Percentiles rank a stretch among this genome's conserved stretches.
phyloP scores from a whole-genome alignment of 2,113 vertebrate genomes.

The Sander lucioperca region DNA sequence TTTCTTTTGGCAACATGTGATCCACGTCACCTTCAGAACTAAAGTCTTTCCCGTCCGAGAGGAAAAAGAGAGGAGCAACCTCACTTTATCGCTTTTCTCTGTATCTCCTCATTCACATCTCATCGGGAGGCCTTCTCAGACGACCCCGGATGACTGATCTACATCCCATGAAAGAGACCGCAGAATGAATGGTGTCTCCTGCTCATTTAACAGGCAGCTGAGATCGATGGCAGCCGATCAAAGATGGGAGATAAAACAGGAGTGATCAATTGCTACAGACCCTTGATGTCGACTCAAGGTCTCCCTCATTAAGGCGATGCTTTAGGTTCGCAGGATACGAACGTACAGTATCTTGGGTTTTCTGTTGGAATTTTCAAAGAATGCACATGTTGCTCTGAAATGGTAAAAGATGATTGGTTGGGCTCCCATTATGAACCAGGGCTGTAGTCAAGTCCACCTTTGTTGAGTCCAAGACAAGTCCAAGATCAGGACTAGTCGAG shows the following conservation, averaged over 20 bases:
- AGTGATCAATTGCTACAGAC: constrained; percentile 47
- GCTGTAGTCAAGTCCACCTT: no score
- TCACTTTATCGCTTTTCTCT: constrained; percentile 26
- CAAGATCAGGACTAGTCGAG: no score
- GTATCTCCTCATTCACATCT: constrained; percentile 60
- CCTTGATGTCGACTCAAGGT: constrained; percentile 60
- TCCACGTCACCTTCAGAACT: constrained; percentile 13
- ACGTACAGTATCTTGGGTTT: neutral
- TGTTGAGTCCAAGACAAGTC: no score
- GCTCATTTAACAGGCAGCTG: constrained; percentile 66
- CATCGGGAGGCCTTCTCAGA: constrained; percentile 46
- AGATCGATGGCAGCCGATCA: constrained; percentile 73
- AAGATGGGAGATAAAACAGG: constrained; percentile 69
- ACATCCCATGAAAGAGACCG: constrained; percentile 59
- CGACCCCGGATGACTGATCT: constrained; percentile 60
- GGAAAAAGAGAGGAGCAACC: neutral
- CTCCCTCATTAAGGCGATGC: constrained; percentile 23
- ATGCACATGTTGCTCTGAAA: constrained; percentile 1
- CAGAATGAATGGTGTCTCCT: constrained; percentile 60
- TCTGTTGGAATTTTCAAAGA: neutral
- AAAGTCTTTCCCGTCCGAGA: constrained; percentile 12
- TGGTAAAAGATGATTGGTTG: neutral
- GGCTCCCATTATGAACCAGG: no score
- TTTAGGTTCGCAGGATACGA: neutral
- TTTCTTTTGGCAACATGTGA: constrained; percentile 17